phyloP scores from a whole-genome alignment of 2,797 vertebrate species.

The Mormyrus proboscirostris region DNA sequence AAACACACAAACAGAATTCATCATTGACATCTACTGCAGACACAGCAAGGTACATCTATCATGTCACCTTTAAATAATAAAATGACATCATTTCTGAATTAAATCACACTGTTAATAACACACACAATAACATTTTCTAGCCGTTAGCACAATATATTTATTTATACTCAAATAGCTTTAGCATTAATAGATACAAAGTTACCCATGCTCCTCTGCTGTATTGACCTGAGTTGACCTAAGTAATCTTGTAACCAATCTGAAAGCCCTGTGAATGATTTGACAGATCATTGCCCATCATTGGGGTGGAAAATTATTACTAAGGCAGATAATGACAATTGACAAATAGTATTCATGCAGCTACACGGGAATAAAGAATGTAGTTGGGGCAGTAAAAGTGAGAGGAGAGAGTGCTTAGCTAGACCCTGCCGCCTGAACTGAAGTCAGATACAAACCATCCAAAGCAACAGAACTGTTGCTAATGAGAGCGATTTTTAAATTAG shows the following conservation, averaged over 20 bases:
- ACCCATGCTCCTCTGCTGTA: constrained; percentile 33
- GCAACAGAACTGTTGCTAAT: not conserved
- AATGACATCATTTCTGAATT: not conserved
- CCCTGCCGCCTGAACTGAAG: not conserved
- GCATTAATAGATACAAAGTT: not conserved
- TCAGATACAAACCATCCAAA: not conserved
- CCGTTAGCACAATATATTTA: not conserved
- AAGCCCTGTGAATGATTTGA: constrained; percentile 35
- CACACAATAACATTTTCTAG: not conserved
- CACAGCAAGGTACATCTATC: constrained; percentile 26
- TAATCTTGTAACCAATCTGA: constrained; percentile 29
- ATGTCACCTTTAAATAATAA: not conserved
- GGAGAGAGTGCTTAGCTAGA: not conserved
- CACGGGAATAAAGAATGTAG: not conserved
- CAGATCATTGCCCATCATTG: constrained; percentile 40
- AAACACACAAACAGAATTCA: constrained; percentile 38
- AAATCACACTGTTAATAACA: not conserved
- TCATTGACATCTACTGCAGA: constrained; percentile 33
- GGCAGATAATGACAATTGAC: constrained; percentile 46
- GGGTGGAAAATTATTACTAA: constrained; percentile 32
- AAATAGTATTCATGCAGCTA: not conserved
- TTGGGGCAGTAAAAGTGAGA: not conserved
- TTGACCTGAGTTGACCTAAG: constrained; percentile 37
- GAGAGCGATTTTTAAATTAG: not conserved
- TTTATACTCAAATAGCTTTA: not conserved